A percentile compares a stretch with the other conserved stretches of the same genome.
Evolutionary conservation across 2,888 invertebrate species (phyloP).

Genomic region (Spialia ferax): DNA sequence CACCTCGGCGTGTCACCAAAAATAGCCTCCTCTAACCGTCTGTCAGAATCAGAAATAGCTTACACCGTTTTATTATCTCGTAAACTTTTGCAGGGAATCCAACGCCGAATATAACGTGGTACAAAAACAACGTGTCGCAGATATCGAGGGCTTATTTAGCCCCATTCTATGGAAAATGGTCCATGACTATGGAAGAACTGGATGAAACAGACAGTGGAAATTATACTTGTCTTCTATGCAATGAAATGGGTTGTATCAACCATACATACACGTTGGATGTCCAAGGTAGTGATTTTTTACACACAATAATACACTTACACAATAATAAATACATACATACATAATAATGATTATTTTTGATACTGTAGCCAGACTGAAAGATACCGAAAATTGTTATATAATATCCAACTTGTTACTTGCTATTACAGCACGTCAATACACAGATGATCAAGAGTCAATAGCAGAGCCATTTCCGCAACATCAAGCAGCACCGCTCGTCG

Average conservation of each 20-base stretch:
- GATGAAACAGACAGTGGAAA: slow-evolving; percentile 94
- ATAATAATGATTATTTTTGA: too few species aligned
- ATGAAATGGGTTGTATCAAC: slow-evolving; percentile 92
- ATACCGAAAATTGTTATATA: too few species aligned
- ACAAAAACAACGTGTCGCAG: slow-evolving; percentile 89
- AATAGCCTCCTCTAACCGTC: slow-evolving; percentile 36
- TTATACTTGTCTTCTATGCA: slow-evolving; percentile 96
- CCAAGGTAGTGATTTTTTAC: slow-evolving; percentile 82
- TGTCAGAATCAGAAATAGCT: slow-evolving; percentile 36
- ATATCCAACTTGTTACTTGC: not conserved
- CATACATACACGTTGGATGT: slow-evolving; percentile 90
- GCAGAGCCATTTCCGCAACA: slow-evolving; percentile 61
- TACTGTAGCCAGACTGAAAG: too few species aligned
- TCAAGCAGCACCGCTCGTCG: slow-evolving; percentile 59
- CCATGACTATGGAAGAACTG: slow-evolving; percentile 92
- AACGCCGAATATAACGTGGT: slow-evolving; percentile 94
- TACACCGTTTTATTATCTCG: slow-evolving; percentile 38
- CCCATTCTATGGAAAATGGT: slow-evolving; percentile 90
- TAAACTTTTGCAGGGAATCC: slow-evolving; percentile 52
- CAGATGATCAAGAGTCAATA: slow-evolving; percentile 62
- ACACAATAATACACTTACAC: too few species aligned
- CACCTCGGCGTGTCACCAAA: slow-evolving; percentile 38
- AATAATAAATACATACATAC: too few species aligned
- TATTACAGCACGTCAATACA: slow-evolving; percentile 69
- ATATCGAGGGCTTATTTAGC: slow-evolving; percentile 88